Conservation (phyloP, 2,113 vertebrate genomes). For the Scolopax mira region DNA sequence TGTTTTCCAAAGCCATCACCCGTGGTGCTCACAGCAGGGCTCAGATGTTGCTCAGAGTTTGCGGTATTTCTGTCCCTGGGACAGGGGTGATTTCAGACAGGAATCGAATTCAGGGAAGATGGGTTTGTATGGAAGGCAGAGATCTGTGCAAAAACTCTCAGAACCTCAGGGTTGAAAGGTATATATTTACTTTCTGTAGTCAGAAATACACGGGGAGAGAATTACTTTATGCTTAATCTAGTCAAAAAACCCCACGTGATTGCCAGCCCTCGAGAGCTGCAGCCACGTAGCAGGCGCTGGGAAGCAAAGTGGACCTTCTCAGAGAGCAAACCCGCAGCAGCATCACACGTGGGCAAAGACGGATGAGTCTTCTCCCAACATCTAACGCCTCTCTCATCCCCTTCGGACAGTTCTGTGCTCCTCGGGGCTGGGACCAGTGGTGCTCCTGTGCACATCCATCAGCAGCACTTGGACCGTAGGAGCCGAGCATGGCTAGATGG, state of each 20-base stretch:
- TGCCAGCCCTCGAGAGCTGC: neutral
- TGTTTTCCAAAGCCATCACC: neutral
- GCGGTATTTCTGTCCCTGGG: neutral
- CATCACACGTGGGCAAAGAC: neutral
- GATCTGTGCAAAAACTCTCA: neutral
- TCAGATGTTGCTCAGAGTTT: neutral
- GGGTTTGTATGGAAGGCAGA: neutral
- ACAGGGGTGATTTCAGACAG: neutral
- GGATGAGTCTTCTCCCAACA: neutral
- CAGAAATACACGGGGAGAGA: neutral
- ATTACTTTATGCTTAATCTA: neutral
- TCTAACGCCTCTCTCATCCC: neutral
- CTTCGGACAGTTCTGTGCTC: neutral
- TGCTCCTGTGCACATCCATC: neutral
- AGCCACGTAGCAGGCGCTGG: neutral
- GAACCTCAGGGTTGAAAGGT: neutral
- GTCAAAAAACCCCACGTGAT: neutral
- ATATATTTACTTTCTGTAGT: neutral
- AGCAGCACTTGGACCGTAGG: neutral
- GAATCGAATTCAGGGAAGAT: neutral
- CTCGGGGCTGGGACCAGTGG: neutral
- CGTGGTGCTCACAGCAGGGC: neutral
- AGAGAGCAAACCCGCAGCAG: neutral
- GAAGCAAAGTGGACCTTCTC: neutral
- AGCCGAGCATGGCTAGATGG: neutral